phyloP scores from a whole-genome alignment of 2,113 vertebrate genomes.

The Urocitellus parryii region DNA sequence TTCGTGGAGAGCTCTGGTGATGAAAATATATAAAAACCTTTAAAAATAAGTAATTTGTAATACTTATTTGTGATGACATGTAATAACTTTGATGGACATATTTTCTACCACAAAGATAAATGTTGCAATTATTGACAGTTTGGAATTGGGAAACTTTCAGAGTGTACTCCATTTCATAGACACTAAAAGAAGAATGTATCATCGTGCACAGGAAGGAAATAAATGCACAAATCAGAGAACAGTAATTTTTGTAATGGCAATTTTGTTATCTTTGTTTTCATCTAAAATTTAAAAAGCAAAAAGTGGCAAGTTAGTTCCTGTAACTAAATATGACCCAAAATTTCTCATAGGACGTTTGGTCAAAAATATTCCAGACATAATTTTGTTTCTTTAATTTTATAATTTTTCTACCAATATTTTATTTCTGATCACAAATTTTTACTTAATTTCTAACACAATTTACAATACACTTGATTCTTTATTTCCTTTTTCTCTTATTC shows the following conservation, averaged over 20 bases:
- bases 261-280: not conserved
- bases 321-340: not conserved
- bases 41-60: not conserved
- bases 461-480: not conserved
- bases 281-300: not conserved
- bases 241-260: not conserved
- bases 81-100: not conserved
- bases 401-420: not conserved
- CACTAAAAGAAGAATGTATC: not conserved
- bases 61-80: not conserved
- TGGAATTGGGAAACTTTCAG: not conserved
- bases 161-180: not conserved
- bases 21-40: not conserved
- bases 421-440: constrained; percentile 3
- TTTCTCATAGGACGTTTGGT: not conserved
- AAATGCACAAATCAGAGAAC: not conserved
- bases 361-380: not conserved
- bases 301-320: not conserved
- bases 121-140: not conserved
- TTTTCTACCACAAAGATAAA: not conserved
- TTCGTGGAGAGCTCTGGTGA: not conserved
- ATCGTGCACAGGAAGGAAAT: not conserved
- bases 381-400: not conserved
- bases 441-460: constrained; percentile 29
- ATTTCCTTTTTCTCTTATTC: not conserved